Percentiles rank a stretch among this genome's conserved stretches.
These are phyloP conservation scores for Toxotes chatareus DNA, from an alignment of 2,113 vertebrate species.

Conservation along the genomic window DNA sequence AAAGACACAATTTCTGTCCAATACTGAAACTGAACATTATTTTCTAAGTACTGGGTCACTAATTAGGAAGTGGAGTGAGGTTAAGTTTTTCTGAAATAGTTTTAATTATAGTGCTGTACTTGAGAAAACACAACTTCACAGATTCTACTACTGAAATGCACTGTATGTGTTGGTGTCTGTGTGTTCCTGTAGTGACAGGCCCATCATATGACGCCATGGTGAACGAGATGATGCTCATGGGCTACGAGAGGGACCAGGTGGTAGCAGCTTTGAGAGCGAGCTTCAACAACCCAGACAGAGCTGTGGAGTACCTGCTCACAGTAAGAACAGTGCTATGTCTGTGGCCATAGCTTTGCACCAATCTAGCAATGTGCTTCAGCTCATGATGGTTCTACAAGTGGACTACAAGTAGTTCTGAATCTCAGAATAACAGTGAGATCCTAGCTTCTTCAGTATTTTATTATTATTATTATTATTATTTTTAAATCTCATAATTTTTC, in stretches of 20 bases:
- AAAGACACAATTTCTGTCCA: neutral
- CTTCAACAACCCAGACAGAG: conserved; percentile 98
- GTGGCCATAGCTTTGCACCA: neutral
- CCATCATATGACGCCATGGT: conserved; percentile 98
- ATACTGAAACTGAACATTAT: neutral
- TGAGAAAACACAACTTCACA: neutral
- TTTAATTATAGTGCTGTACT: neutral
- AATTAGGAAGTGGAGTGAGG: neutral
- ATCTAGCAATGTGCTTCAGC: neutral
- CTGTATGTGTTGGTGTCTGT: neutral
- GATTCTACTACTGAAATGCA: neutral
- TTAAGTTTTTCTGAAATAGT: neutral
- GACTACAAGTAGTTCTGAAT: neutral
- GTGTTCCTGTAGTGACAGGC: conserved; percentile 88
- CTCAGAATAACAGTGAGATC: too few species aligned
- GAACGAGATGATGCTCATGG: conserved; percentile 98
- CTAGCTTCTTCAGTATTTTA: neutral
- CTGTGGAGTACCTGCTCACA: conserved; percentile 95
- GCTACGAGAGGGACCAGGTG: conserved; percentile 94
- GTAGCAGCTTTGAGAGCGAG: conserved; percentile 94
- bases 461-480: neutral
- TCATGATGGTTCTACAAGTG: neutral
- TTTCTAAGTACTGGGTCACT: neutral
- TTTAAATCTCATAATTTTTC: conserved; percentile 42
- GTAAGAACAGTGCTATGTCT: conserved; percentile 79